Percentiles rank a stretch among this genome's conserved stretches.
Evolutionary conservation across 2,888 invertebrate species (phyloP).

Genomic region (Uropetala carovei): DNA sequence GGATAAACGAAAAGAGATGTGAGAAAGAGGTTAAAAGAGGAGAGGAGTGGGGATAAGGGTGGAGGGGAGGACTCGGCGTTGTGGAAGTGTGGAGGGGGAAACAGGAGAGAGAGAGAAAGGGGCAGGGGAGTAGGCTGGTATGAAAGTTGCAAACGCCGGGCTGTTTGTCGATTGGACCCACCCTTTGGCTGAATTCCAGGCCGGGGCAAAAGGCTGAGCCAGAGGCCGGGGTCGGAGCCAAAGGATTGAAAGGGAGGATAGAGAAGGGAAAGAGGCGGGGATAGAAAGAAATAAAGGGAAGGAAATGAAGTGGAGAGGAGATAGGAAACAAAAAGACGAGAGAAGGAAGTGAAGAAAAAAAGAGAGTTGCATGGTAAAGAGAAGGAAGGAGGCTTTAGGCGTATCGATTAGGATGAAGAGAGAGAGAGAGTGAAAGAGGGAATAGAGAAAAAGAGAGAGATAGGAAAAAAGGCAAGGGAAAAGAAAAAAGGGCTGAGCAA

Average conservation of each 20-base stretch:
- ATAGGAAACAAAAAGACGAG: not conserved
- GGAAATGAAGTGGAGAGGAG: not conserved
- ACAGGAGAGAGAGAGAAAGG: not conserved
- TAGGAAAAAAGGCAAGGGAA: not conserved
- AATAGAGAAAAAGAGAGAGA: not conserved
- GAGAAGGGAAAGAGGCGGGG: not conserved
- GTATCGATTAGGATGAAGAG: not conserved
- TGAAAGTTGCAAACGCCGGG: conserved; percentile 56
- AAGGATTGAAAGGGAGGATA: conserved; percentile 33
- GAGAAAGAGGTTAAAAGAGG: not conserved
- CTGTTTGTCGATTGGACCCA: conserved; percentile 45
- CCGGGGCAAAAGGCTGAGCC: conserved; percentile 52
- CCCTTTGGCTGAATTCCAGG: conserved; percentile 59
- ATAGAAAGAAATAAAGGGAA: not conserved
- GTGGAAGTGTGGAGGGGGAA: not conserved
- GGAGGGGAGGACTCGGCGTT: not conserved
- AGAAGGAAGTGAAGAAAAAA: not conserved
- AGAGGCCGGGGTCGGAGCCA: not conserved
- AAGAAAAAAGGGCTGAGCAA: conserved; percentile 35
- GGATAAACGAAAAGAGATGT: not conserved
- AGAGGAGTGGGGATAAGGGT: not conserved
- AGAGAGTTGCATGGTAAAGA: not conserved
- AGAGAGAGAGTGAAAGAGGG: not conserved
- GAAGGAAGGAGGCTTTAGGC: not conserved
- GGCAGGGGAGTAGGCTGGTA: not conserved